Percentiles rank a stretch among this genome's conserved stretches.
phyloP scores from a whole-genome alignment of 2,797 vertebrate genomes.

The Liparis tanakae region DNA sequence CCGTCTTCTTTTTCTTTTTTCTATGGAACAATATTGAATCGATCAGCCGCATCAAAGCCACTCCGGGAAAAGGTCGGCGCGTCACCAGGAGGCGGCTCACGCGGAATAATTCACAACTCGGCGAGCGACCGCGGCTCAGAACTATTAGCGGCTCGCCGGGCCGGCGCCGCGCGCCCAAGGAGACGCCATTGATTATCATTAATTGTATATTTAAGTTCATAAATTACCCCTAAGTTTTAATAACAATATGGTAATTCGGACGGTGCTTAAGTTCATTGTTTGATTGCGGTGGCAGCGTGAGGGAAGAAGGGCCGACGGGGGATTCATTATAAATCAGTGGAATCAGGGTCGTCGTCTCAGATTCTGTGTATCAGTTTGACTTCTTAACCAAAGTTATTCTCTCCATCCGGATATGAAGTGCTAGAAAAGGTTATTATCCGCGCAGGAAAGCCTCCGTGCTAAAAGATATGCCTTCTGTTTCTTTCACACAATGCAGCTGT shows the following conservation, averaged over 20 bases:
- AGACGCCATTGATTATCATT: conserved; percentile 65
- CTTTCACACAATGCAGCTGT: conserved; percentile 19
- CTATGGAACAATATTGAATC: conserved; percentile 66
- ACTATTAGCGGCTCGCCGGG: conserved; percentile 49
- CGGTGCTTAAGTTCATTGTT: conserved; percentile 56
- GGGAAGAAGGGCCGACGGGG: conserved; percentile 54
- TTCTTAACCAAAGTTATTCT: conserved; percentile 59
- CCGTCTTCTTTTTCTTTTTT: conserved; percentile 47
- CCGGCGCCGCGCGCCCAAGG: conserved; percentile 17
- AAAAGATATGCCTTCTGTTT: conserved; percentile 19
- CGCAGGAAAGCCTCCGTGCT: conserved; percentile 25
- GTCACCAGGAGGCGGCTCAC: conserved; percentile 58
- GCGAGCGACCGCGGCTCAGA: conserved; percentile 54
- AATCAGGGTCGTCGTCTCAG: conserved; percentile 61
- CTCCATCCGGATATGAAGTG: conserved; percentile 46
- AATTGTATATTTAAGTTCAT: conserved; percentile 65
- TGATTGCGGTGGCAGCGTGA: conserved; percentile 46
- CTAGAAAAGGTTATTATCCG: conserved; percentile 52
- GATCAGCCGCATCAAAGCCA: conserved; percentile 66
- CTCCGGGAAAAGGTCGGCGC: conserved; percentile 70
- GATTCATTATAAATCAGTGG: conserved; percentile 68
- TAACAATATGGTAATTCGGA: conserved; percentile 61
- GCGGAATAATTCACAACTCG: conserved; percentile 62
- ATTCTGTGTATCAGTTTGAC: conserved; percentile 59
- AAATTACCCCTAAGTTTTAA: conserved; percentile 61